Base-by-base conservation (phyloP, 2,888 invertebrate species). In the Barypeithes pellucidus region DNA sequence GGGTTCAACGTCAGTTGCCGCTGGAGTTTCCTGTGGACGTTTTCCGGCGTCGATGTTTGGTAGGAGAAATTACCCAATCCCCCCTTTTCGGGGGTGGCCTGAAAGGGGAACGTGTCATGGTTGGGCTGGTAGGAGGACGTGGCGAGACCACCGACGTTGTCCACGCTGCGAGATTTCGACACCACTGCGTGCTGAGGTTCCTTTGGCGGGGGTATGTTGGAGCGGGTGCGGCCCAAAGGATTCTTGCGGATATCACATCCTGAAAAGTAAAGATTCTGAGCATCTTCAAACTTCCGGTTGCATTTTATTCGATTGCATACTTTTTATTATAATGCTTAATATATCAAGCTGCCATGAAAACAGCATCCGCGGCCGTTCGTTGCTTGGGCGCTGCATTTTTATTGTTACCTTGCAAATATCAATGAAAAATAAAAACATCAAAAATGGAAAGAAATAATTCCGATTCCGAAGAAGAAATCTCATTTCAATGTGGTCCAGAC, bases 1-100 rank as follows among this genome's bases (percentile, higher is more conserved):
- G 95, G 95, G 86, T 95, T 95, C n/a, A 96, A 85, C 12, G 95
- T 94, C 54, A 95, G 87, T 82, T 95, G 95, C 4, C 95, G 88
- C 77, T 92, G 93, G 36, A 96, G 87, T 84, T 95, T 95, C 22
- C 74, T 70, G 82, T 96, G 95, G 72, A 92, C 88, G 82, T 94
- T 94, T 0, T 88, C 88, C 0, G 81, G 72, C 9, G 79, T 69
- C 12, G 77, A 76, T 18, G 73, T 77, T 61, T 79, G 78, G 59
- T 79, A 78, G 5, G 73, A 74, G 20, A 69, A 70, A 52, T 29
- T 70, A 14, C 65, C 61, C 7, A 70, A 8, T 4, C 62, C 29
- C n/a, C 45, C 24, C 29, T 74, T 74, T 54, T 74, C 75, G 7
- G 59, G 47, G 14, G 71, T 50, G 0, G 54, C 54, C 45, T 75